Base-by-base conservation (phyloP, 2,888 invertebrate genomes). In the Andrena camellia region DNA sequence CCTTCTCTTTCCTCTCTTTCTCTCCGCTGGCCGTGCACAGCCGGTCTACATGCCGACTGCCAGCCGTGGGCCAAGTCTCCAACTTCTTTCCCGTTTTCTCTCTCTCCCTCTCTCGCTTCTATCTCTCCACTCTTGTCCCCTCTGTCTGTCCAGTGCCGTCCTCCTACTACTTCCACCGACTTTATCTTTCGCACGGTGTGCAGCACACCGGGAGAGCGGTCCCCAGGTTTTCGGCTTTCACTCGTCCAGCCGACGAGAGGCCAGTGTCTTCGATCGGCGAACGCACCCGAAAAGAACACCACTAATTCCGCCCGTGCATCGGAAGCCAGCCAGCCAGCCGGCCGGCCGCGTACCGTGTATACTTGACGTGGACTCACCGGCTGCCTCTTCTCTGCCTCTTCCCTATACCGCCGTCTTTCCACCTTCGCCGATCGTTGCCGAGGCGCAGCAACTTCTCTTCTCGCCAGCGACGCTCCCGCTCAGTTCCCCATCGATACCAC, bases 21-120 rank as follows among this genome's bases (percentile, higher is more conserved):
- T 20, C 73, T 82, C 73, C 76, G 52, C 42, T 84, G 48, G 74
- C 73, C 80, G 78, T 77, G 75, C 73, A 87, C 87, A 85, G 87
- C 85, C 87, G 83, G 87, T 87, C 81, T 75, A 81, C 76, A 72
- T 76, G 70, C 69, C 76, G 74, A 83, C 75, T 86, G 52, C 54
- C 68, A 81, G 74, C 83, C 76, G 81, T 81, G 72, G 69, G 66
- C 86, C 86, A 77, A 86, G 74, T 79, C 72, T 64, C 72, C 57
- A 54, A 74, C 69, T 67, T 86, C 74, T 76, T 67, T 62, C 63
- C 42, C 60, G 5, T 50, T 59, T 52, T 35, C 60, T 50, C 54
- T 70, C 62, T 50, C 59, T 48, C 50, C 54, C 57, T 52, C 29
- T 26, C 67, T 42, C 63, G 35, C 54, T 62, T 48, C 60, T 69